Percentiles rank a stretch among this genome's conserved stretches.
phyloP scores from a whole-genome alignment of 2,797 vertebrate genomes.

The Sebastiscus albofasciatus region DNA sequence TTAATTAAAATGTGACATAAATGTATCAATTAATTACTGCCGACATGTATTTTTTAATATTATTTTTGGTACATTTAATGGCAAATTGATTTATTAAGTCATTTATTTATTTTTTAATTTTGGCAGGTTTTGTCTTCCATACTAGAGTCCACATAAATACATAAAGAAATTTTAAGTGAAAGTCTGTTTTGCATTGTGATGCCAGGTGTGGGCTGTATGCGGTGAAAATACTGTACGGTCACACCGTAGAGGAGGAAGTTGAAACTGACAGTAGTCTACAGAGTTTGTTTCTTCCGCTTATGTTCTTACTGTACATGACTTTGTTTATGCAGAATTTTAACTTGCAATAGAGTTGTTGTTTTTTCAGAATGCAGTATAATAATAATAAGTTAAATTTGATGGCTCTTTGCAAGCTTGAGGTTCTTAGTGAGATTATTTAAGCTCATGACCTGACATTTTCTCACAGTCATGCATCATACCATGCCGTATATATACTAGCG shows the following conservation, averaged over 20 bases:
- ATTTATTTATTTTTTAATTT: too few species aligned
- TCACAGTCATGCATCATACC: background rate
- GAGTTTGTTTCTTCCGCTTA: background rate
- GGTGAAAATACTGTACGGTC: background rate
- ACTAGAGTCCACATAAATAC: background rate
- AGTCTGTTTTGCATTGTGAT: background rate
- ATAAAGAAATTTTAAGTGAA: background rate
- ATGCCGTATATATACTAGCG: background rate
- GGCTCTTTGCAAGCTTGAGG: background rate
- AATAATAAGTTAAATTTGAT: background rate
- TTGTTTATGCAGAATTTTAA: background rate
- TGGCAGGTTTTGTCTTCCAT: too few species aligned
- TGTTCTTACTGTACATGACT: background rate
- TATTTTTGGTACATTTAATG: too few species aligned
- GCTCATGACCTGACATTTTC: constrained; percentile 8
- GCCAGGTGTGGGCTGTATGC: background rate
- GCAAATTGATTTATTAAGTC: too few species aligned
- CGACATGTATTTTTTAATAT: too few species aligned
- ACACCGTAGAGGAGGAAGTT: constrained; percentile 3
- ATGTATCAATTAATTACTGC: too few species aligned
- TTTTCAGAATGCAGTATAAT: background rate
- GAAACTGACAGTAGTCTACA: background rate
- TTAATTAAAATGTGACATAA: too few species aligned
- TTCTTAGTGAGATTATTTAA: constrained; percentile 4
- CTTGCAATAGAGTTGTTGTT: background rate